Conservation (phyloP, 2,888 invertebrate genomes). For the Drosophila gaucha region DNA sequence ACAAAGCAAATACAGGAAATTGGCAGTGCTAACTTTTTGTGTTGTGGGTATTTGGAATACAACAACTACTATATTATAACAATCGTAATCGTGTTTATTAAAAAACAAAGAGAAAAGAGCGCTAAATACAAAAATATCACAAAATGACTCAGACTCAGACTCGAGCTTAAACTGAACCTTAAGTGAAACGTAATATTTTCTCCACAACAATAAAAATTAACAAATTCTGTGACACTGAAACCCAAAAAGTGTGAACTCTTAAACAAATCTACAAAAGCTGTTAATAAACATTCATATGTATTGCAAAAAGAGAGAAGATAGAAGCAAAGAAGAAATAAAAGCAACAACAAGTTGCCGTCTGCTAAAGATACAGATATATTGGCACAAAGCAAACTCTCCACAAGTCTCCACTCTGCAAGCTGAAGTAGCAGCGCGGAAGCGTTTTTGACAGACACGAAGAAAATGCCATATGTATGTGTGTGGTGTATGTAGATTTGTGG, state of each 20-base stretch:
- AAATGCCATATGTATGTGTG: slow-evolving; percentile 33
- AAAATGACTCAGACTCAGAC: slow-evolving; percentile 40
- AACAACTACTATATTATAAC: neutral
- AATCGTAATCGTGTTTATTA: neutral
- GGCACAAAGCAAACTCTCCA: slow-evolving; percentile 57
- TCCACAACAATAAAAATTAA: slow-evolving; percentile 30
- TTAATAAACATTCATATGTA: slow-evolving; percentile 10
- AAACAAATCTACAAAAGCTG: slow-evolving; percentile 36
- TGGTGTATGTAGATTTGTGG: slow-evolving; percentile 14
- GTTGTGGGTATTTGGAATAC: neutral
- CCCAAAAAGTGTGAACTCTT: slow-evolving; percentile 51
- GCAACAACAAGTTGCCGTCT: slow-evolving; percentile 73
- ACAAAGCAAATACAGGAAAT: neutral
- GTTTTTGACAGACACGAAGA: slow-evolving; percentile 45
- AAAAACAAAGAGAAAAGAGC: slow-evolving; percentile 16
- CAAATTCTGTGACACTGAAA: slow-evolving; percentile 50
- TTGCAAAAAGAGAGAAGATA: slow-evolving; percentile 25
- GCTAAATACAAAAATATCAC: slow-evolving; percentile 34
- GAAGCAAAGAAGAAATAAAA: slow-evolving; percentile 47
- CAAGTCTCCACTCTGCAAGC: slow-evolving; percentile 55
- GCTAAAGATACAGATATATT: slow-evolving; percentile 65
- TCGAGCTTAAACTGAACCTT: slow-evolving; percentile 16
- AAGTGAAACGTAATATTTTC: slow-evolving; percentile 37
- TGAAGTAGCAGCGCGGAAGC: slow-evolving; percentile 55
- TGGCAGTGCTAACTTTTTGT: neutral